A percentile compares a stretch with the other conserved stretches of the same genome.
These are phyloP conservation scores for Rhabdophis nuchalis DNA, from an alignment of 2,797 vertebrate genomes.

Conservation along the genomic window DNA sequence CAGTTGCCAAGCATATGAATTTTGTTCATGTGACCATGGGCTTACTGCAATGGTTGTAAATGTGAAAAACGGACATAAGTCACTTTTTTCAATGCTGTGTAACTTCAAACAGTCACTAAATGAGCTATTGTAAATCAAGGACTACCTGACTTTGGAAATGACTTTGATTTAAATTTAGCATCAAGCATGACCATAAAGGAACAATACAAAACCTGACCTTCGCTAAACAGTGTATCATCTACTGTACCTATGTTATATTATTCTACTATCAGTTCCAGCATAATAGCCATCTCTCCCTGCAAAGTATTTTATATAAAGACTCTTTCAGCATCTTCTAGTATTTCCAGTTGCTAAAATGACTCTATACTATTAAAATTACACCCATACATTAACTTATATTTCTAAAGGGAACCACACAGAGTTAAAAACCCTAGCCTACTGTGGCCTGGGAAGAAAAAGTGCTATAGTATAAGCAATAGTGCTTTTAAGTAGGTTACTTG, in stretches of 20 bases:
- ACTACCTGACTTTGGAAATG: neutral
- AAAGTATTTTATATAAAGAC: slow-evolving; percentile 26
- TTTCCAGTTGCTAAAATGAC: slow-evolving; percentile 4
- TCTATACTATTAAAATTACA: slow-evolving; percentile 9
- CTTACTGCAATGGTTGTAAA: neutral
- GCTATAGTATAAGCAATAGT: neutral
- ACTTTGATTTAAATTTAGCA: neutral
- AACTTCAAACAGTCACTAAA: neutral
- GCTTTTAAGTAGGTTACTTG: slow-evolving; percentile 11
- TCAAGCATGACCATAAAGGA: neutral
- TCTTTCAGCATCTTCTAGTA: neutral
- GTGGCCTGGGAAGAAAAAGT: neutral
- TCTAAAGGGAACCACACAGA: slow-evolving; percentile 13
- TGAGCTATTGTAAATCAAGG: neutral
- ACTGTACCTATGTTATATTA: neutral
- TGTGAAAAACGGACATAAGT: neutral
- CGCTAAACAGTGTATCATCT: slow-evolving; percentile 15
- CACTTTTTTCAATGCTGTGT: neutral
- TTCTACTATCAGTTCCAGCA: neutral
- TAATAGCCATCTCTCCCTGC: slow-evolving; percentile 8
- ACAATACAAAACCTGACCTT: neutral
- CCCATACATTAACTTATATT: slow-evolving; percentile 8
- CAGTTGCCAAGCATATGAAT: neutral
- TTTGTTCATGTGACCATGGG: neutral
- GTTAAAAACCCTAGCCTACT: neutral